Percentiles rank a stretch among this genome's conserved stretches.
Conservation (phyloP, 2,888 invertebrate species). For the Ennomos erosarius region DNA sequence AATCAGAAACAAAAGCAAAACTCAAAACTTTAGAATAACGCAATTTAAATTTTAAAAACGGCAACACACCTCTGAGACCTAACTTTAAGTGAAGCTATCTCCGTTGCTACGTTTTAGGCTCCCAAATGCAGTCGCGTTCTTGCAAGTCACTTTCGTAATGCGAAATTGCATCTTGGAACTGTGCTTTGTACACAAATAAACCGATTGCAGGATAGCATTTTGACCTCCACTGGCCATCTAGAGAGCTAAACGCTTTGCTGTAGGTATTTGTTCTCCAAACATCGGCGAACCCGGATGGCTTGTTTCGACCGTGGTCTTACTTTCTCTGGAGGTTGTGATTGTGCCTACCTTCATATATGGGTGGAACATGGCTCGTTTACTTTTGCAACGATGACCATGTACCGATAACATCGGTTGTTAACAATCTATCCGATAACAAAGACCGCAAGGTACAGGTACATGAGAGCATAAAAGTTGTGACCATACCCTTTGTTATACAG, state of each 20-base stretch:
- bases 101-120: constrained; percentile 30
- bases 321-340: constrained; percentile 1
- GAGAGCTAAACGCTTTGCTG: constrained; percentile 47
- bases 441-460: constrained; percentile 6
- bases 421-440: constrained; percentile 17
- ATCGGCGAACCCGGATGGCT: too few relatives aligned
- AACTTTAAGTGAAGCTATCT: constrained; percentile 44
- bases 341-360: constrained; percentile 11
- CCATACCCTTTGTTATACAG: too few relatives aligned
- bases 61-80: constrained; percentile 27
- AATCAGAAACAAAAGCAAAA: constrained; percentile 10
- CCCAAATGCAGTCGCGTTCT: constrained; percentile 21
- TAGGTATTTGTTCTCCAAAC: too few relatives aligned
- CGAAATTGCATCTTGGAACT: constrained; percentile 54
- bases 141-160: constrained; percentile 47
- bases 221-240: constrained; percentile 62
- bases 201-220: constrained; percentile 64
- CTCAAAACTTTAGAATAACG: constrained; percentile 10
- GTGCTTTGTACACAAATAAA: constrained; percentile 49
- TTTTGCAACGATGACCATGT: constrained; percentile 20
- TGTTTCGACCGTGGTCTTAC: too few relatives aligned
- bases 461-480: background rate
- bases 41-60: constrained; percentile 34
- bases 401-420: constrained; percentile 22
- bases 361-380: constrained; percentile 2